A percentile compares a stretch with the other conserved stretches of the same genome.
phyloP scores from a whole-genome alignment of 2,113 vertebrate species.

The Erinaceus europaeus region DNA sequence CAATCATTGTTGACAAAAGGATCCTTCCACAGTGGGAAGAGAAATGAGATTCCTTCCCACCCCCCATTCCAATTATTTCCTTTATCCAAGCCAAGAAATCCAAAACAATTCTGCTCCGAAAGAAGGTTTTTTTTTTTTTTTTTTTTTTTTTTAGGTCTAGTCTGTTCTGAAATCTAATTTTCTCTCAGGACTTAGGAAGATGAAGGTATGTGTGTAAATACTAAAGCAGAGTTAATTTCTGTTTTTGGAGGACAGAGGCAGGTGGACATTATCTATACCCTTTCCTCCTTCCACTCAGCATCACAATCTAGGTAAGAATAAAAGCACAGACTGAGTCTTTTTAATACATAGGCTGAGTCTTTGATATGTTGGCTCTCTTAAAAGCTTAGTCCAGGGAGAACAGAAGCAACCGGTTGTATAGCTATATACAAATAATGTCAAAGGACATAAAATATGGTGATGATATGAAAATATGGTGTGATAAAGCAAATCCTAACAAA shows the following conservation, averaged over 20 bases:
- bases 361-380: too few species aligned
- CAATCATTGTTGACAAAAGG: slow-evolving; percentile 35
- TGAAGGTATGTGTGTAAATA: not conserved
- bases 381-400: too few species aligned
- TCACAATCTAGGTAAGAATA: not conserved
- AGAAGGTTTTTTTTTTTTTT: not conserved
- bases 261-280: not conserved
- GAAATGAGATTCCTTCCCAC: not conserved
- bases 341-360: too few species aligned
- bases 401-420: too few species aligned
- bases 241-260: not conserved
- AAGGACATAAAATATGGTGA: too few species aligned
- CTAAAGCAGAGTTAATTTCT: not conserved
- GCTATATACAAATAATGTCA: too few species aligned
- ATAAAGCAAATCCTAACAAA: too few species aligned
- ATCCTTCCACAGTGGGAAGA: slow-evolving; percentile 25
- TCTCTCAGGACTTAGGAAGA: not conserved
- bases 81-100: slow-evolving; percentile 7
- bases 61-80: slow-evolving; percentile 27
- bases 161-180: not conserved
- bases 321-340: too few species aligned
- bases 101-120: slow-evolving; percentile 1
- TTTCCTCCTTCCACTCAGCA: not conserved
- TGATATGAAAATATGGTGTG: too few species aligned
- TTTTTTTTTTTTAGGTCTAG: too few species aligned